Conservation (phyloP, 2,888 invertebrate genomes). For the Sympetrum striolatum region DNA sequence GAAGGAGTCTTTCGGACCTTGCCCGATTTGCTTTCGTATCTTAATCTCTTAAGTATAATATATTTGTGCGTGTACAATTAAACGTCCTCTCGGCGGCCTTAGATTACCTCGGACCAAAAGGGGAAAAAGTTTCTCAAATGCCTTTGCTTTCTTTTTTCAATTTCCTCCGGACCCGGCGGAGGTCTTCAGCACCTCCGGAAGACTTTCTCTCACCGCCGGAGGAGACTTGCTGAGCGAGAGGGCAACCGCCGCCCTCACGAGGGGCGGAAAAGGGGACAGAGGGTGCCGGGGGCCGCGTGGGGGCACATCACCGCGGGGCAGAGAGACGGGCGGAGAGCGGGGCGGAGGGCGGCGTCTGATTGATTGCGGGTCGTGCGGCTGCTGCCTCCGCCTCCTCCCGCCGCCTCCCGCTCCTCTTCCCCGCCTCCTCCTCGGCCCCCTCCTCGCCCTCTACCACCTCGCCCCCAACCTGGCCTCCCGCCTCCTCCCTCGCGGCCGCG, state of each 20-base stretch:
- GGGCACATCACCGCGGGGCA: background rate
- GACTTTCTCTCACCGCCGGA: background rate
- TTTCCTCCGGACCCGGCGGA: background rate
- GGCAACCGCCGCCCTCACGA: background rate
- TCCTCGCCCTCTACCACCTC: background rate
- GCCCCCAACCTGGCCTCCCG: background rate
- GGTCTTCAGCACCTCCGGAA: background rate
- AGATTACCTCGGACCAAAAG: background rate
- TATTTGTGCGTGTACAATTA: background rate
- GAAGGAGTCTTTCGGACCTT: background rate
- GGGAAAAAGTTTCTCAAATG: background rate
- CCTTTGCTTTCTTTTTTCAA: background rate
- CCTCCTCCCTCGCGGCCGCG: background rate
- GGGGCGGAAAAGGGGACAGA: background rate
- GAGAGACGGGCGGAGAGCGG: background rate
- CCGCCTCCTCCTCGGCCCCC: background rate
- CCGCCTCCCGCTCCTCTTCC: background rate
- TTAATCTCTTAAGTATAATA: background rate
- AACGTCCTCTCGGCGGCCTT: background rate
- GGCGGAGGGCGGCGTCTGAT: background rate
- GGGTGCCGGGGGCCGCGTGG: conserved; percentile 1
- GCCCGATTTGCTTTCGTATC: too few species aligned
- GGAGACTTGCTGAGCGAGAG: background rate
- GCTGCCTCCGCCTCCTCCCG: background rate
- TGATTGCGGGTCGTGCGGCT: background rate